Conservation (phyloP, 2,888 invertebrate species). For the Ditylenchus weischeri region DNA sequence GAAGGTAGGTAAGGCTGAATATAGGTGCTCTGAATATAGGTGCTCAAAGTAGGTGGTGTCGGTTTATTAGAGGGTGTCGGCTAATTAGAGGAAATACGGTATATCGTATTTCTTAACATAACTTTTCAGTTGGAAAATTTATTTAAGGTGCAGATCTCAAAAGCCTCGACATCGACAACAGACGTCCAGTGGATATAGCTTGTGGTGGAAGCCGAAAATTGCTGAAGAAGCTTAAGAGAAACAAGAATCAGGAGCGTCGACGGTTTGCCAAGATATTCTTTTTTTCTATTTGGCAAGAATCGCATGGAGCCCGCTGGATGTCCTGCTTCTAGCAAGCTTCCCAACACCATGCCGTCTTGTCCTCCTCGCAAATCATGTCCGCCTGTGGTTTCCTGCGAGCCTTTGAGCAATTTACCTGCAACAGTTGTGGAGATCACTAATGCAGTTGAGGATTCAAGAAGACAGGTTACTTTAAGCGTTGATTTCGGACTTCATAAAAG, state of each 20-base stretch:
- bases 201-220: slow-evolving; percentile 21
- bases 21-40: too few relatives aligned
- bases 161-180: slow-evolving; percentile 22
- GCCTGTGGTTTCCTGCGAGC: background rate
- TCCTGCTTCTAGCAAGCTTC: background rate
- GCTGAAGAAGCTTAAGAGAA: slow-evolving; percentile 12
- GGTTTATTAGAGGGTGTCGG: too few relatives aligned
- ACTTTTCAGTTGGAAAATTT: too few relatives aligned
- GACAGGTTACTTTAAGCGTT: too few relatives aligned
- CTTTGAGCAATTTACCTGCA: background rate
- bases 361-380: slow-evolving; percentile 6
- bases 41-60: too few relatives aligned
- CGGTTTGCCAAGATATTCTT: slow-evolving; percentile 18
- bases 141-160: background rate
- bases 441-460: too few relatives aligned
- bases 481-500: too few relatives aligned
- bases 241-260: slow-evolving; percentile 9
- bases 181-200: slow-evolving; percentile 24
- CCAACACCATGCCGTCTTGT: background rate
- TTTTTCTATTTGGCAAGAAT: slow-evolving; percentile 18
- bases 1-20: too few relatives aligned
- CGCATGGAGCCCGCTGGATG: too few relatives aligned
- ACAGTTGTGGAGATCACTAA: too few relatives aligned
- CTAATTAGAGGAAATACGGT: too few relatives aligned
- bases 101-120: too few relatives aligned